These are phyloP conservation scores for Sinelater perroti DNA, from an alignment of 2,888 invertebrate genomes.

Conservation along the genomic window DNA sequence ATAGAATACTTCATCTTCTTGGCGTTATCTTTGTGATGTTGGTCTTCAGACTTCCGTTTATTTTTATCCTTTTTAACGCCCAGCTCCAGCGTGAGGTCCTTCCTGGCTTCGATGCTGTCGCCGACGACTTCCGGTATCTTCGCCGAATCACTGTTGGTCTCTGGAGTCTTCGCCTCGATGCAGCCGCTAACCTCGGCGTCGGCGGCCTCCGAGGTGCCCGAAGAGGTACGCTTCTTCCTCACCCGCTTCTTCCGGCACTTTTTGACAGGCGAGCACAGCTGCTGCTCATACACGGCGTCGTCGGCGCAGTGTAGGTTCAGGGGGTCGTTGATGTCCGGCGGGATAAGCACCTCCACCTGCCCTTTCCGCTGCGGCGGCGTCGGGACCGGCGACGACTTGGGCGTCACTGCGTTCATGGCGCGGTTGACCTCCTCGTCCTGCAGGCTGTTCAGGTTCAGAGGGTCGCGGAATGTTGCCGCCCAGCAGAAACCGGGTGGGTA, in stretches of 20 bases:
- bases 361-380: slow-evolving; percentile 82
- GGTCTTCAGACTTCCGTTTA: slow-evolving; percentile 67
- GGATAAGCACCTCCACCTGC: slow-evolving; percentile 87
- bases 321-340: slow-evolving; percentile 92
- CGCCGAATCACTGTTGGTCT: slow-evolving; percentile 56
- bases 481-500: slow-evolving; percentile 93
- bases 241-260: slow-evolving; percentile 70
- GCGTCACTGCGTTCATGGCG: slow-evolving; percentile 89
- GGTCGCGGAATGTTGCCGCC: slow-evolving; percentile 95
- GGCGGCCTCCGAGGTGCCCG: slow-evolving; percentile 51
- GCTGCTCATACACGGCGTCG: slow-evolving; percentile 83
- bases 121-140: slow-evolving; percentile 54
- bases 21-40: slow-evolving; percentile 66
- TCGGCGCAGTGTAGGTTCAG: slow-evolving; percentile 85
- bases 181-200: slow-evolving; percentile 43
- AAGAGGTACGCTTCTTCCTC: slow-evolving; percentile 68
- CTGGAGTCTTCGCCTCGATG: slow-evolving; percentile 62
- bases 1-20: slow-evolving; percentile 74
- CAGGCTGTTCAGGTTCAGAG: slow-evolving; percentile 90
- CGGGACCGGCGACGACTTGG: slow-evolving; percentile 89
- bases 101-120: slow-evolving; percentile 54
- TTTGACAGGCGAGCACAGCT: slow-evolving; percentile 75
- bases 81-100: slow-evolving; percentile 50
- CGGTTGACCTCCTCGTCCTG: slow-evolving; percentile 82
- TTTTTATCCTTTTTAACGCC: slow-evolving; percentile 63